phyloP scores from a whole-genome alignment of 2,888 invertebrate genomes.

The Orchesellides sinensis region DNA sequence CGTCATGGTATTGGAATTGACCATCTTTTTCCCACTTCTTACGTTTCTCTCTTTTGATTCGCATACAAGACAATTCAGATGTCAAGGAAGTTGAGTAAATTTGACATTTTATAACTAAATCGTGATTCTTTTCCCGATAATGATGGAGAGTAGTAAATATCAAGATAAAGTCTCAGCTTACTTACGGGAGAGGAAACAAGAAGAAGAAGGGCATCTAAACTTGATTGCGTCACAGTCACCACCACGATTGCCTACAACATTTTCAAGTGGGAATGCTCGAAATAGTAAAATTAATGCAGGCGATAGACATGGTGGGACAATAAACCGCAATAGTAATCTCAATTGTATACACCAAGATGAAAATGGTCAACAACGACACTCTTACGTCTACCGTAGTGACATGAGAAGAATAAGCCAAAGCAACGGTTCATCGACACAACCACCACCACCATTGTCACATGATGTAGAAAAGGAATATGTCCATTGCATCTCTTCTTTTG shows the following conservation, averaged over 20 bases:
- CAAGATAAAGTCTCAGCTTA: not conserved
- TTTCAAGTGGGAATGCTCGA: conserved; percentile 22
- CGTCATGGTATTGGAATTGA: not conserved
- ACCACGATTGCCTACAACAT: conserved; percentile 20
- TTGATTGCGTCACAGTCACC: conserved; percentile 27
- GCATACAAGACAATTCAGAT: conserved; percentile 24
- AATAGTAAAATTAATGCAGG: not conserved
- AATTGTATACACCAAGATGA: conserved; percentile 2
- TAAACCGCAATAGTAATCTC: conserved; percentile 33
- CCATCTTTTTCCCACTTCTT: not conserved
- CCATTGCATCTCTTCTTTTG: not conserved
- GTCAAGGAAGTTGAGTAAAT: conserved; percentile 61
- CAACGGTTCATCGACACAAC: conserved; percentile 29
- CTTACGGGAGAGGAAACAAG: not conserved
- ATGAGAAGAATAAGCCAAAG: conserved; percentile 12
- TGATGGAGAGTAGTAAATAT: conserved; percentile 26
- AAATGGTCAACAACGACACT: conserved; percentile 27
- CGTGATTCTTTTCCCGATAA: conserved; percentile 37
- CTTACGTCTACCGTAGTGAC: conserved; percentile 20
- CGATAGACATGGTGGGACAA: not conserved
- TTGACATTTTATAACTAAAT: conserved; percentile 47
- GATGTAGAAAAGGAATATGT: not conserved
- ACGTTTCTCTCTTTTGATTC: conserved; percentile 6
- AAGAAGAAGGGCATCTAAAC: not conserved
- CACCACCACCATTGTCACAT: conserved; percentile 7